Percentiles rank a stretch among this genome's conserved stretches.
Conservation (phyloP, 2,888 invertebrate genomes). For the Drosophila fungiperda region DNA sequence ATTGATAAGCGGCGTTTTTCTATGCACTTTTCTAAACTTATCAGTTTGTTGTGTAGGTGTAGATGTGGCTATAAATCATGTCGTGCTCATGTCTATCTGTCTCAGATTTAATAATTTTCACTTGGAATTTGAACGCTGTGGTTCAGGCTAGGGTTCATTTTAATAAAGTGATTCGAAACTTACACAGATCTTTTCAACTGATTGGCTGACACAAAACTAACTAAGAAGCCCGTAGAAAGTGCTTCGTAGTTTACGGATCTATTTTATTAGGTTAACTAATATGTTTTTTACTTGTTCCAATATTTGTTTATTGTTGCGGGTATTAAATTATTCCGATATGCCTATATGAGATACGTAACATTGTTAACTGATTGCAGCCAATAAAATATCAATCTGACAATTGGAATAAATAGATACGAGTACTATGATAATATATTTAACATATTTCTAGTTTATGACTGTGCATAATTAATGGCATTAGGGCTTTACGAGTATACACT, state of each 20-base stretch:
- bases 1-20: conserved; percentile 62
- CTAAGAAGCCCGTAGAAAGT: conserved; percentile 48
- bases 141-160: conserved; percentile 67
- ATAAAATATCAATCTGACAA: neutral
- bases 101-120: conserved; percentile 67
- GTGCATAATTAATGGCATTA: neutral
- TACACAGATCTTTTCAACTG: conserved; percentile 55
- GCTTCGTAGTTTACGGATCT: conserved; percentile 18
- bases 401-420: neutral
- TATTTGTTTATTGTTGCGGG: conserved; percentile 25
- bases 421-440: neutral
- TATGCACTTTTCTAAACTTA: conserved; percentile 60
- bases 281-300: conserved; percentile 1
- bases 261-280: conserved; percentile 20
- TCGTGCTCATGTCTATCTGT: conserved; percentile 57
- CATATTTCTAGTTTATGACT: neutral
- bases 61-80: conserved; percentile 66
- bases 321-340: conserved; percentile 16
- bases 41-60: conserved; percentile 68
- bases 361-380: neutral
- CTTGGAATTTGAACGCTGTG: conserved; percentile 73
- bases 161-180: conserved; percentile 62
- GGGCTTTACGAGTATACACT: too few species aligned
- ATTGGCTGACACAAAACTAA: conserved; percentile 39
- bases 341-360: neutral